Percentiles rank a stretch among this genome's conserved stretches.
Evolutionary conservation across 2,113 vertebrate genomes (phyloP).

Genomic region (Propithecus coquereli): DNA sequence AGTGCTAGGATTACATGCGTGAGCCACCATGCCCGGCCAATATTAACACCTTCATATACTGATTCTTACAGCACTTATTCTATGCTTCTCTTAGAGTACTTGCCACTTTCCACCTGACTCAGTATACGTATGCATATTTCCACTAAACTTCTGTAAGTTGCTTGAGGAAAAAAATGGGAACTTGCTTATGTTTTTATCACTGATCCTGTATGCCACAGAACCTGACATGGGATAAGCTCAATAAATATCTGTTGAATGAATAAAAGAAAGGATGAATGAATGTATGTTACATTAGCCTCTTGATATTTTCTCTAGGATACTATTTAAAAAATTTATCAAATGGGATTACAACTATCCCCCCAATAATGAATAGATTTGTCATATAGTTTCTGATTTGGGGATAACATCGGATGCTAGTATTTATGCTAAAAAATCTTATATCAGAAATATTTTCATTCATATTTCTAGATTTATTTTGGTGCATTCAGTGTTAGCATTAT

Average conservation of each 20-base stretch:
- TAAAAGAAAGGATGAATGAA: background rate
- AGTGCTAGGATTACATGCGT: too few species aligned
- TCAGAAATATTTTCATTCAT: background rate
- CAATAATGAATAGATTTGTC: background rate
- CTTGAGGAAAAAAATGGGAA: background rate
- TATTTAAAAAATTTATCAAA: background rate
- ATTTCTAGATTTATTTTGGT: constrained; percentile 24
- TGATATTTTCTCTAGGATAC: background rate
- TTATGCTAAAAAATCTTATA: background rate
- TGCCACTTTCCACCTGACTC: background rate
- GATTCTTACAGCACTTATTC: background rate
- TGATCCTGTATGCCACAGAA: background rate
- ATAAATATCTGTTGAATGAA: background rate
- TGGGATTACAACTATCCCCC: background rate
- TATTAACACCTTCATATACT: background rate
- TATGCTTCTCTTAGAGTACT: background rate
- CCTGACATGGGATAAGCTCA: background rate
- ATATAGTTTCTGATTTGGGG: background rate
- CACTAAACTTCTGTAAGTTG: background rate
- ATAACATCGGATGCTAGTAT: background rate
- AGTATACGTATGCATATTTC: too few species aligned
- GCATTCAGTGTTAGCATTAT: background rate
- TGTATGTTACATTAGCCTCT: background rate
- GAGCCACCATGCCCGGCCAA: too few species aligned
- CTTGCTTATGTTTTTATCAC: background rate